These are phyloP conservation scores for Sinocyclocheilus anophthalmus DNA, from an alignment of 2,113 vertebrate species.

Conservation along the genomic window DNA sequence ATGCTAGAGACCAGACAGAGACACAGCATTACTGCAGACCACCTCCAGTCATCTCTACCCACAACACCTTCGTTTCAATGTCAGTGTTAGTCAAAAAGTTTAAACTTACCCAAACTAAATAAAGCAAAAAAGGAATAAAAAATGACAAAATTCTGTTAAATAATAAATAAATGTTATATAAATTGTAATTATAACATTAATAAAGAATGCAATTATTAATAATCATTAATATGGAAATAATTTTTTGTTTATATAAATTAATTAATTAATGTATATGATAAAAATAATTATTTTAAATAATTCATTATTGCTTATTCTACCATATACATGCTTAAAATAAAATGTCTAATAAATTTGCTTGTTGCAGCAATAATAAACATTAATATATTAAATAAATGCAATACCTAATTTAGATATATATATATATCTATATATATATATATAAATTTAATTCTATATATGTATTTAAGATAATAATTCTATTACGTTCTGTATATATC, in stretches of 20 bases:
- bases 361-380: too few relatives aligned
- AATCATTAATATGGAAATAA: background rate
- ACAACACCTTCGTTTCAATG: background rate
- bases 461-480: too few relatives aligned
- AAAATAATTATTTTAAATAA: background rate
- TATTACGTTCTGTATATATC: too few relatives aligned
- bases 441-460: too few relatives aligned
- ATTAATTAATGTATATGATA: background rate
- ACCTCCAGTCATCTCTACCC: background rate
- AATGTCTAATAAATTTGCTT: too few relatives aligned
- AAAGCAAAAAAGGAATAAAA: background rate
- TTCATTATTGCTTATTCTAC: background rate
- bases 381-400: too few relatives aligned
- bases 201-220: background rate
- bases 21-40: background rate
- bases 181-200: background rate
- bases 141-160: background rate
- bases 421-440: too few relatives aligned
- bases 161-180: background rate
- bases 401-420: too few relatives aligned
- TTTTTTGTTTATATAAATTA: too few relatives aligned
- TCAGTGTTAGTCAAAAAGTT: too few relatives aligned
- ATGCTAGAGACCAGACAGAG: slow-evolving; percentile 72
- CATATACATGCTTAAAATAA: too few relatives aligned
- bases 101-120: too few relatives aligned